A percentile compares a stretch with the other conserved stretches of the same genome.
Evolutionary conservation across 2,113 vertebrate genomes (phyloP).

Genomic region (Marmota flaviventris): DNA sequence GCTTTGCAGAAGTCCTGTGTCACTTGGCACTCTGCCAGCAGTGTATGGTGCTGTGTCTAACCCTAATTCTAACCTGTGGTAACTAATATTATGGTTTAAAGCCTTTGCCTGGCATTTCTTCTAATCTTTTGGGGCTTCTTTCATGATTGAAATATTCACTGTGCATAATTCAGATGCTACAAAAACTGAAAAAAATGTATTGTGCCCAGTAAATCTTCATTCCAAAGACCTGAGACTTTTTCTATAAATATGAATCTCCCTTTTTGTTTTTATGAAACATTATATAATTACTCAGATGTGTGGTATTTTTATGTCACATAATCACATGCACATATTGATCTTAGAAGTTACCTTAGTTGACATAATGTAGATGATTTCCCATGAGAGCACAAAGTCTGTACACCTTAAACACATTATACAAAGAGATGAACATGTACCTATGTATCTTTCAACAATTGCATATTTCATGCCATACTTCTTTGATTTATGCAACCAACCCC

Average conservation of each 20-base stretch:
- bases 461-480: neutral
- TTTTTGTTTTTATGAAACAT: neutral
- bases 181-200: neutral
- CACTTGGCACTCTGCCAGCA: neutral
- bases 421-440: no score
- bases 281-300: no score
- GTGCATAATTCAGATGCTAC: neutral
- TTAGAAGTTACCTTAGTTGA: slow-evolving; percentile 10
- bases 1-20: neutral
- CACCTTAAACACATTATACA: neutral
- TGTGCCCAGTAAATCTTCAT: neutral
- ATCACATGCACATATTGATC: neutral
- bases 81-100: neutral
- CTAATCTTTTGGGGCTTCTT: neutral
- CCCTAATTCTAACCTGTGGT: neutral
- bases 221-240: neutral
- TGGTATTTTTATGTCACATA: neutral
- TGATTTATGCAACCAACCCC: neutral
- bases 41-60: neutral
- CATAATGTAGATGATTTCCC: neutral
- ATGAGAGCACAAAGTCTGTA: neutral
- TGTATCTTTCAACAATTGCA: neutral
- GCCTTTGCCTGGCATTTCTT: neutral
- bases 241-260: neutral
- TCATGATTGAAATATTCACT: neutral